Percentiles rank a stretch among this genome's conserved stretches.
Evolutionary conservation across 1,140 invertebrate genomes (phyloP).

Genomic region (Cephus cinctus): DNA sequence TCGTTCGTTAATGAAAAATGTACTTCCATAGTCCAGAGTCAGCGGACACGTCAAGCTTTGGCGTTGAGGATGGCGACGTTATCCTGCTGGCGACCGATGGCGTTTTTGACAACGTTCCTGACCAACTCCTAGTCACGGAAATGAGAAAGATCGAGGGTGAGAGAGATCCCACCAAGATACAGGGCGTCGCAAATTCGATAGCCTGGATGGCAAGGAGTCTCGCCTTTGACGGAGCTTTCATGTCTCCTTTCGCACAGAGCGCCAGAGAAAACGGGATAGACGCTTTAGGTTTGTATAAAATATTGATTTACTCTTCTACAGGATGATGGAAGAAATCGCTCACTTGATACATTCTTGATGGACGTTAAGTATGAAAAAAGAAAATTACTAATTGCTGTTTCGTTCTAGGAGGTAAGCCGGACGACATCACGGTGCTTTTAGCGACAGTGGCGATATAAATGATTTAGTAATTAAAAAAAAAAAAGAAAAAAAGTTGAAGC

Average conservation of each 20-base stretch:
- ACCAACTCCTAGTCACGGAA: slow-evolving; percentile 81
- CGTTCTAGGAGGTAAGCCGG: slow-evolving; percentile 89
- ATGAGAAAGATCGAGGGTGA: slow-evolving; percentile 71
- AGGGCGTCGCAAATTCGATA: slow-evolving; percentile 90
- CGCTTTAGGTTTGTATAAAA: slow-evolving; percentile 72
- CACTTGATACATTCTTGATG: neutral
- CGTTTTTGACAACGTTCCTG: slow-evolving; percentile 96
- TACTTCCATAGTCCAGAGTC: slow-evolving; percentile 74
- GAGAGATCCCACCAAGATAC: slow-evolving; percentile 71
- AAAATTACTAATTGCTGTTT: slow-evolving; percentile 36
- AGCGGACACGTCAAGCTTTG: slow-evolving; percentile 86
- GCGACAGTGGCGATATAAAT: slow-evolving; percentile 81
- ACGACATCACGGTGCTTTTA: slow-evolving; percentile 95
- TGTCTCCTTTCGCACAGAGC: slow-evolving; percentile 93
- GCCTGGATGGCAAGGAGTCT: slow-evolving; percentile 91
- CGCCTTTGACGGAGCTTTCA: slow-evolving; percentile 90
- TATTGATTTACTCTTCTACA: slow-evolving; percentile 5
- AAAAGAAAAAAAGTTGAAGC: too few species aligned
- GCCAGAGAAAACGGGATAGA: slow-evolving; percentile 91
- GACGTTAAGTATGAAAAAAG: neutral
- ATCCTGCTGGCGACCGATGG: slow-evolving; percentile 96
- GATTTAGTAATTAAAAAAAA: too few species aligned
- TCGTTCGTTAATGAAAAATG: neutral
- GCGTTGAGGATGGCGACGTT: slow-evolving; percentile 92
- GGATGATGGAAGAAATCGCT: too few species aligned